These are phyloP conservation scores for Erithacus rubecula DNA, from an alignment of 2,797 vertebrate species.

Conservation along the genomic window DNA sequence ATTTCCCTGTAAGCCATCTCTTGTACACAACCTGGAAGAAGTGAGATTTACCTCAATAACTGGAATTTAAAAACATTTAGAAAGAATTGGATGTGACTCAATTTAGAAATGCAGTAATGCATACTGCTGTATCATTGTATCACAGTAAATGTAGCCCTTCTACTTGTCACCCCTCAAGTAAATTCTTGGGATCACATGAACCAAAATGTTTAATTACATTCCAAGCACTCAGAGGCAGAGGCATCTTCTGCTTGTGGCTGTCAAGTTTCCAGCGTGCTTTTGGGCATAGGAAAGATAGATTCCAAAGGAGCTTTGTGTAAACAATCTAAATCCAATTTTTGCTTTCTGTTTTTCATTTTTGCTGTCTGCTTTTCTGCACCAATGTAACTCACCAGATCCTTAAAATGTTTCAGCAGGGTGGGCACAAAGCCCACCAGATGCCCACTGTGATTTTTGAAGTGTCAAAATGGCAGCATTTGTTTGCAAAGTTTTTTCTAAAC, in stretches of 20 bases:
- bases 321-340: neutral
- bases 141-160: neutral
- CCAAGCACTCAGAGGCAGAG: neutral
- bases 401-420: neutral
- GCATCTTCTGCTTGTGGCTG: neutral
- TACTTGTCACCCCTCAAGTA: neutral
- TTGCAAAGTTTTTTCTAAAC: neutral
- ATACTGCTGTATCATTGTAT: neutral
- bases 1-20: neutral
- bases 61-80: neutral
- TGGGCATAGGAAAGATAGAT: neutral
- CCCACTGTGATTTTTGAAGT: neutral
- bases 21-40: neutral
- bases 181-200: neutral
- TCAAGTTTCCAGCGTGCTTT: neutral
- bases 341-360: neutral
- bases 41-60: neutral
- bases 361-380: neutral
- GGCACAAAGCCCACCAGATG: neutral
- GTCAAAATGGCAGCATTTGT: neutral
- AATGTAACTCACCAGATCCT: neutral
- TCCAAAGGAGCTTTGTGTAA: neutral
- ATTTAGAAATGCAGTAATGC: neutral
- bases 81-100: neutral
- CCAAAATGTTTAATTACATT: neutral